phyloP scores from a whole-genome alignment of 2,113 vertebrate species.

The Hyla sarda region DNA sequence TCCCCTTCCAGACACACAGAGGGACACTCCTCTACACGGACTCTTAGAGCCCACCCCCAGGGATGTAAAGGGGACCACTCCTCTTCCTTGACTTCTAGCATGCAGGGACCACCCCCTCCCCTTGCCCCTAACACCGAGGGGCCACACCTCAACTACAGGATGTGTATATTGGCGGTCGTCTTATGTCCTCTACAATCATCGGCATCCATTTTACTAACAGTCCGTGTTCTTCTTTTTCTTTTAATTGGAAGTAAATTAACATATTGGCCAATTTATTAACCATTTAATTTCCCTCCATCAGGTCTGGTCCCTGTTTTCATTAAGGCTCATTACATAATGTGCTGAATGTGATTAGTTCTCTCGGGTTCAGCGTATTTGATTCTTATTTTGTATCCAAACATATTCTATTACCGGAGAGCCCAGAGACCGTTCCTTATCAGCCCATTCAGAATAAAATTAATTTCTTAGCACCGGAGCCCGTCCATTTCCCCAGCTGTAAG shows the following conservation, averaged over 20 bases:
- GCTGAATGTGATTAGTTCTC: slow-evolving; percentile 16
- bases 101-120: no score
- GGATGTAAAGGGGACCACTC: no score
- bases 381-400: slow-evolving; percentile 62
- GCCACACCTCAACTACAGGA: no score
- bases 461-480: slow-evolving; percentile 59
- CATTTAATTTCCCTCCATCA: neutral
- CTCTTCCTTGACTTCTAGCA: no score
- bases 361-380: slow-evolving; percentile 51
- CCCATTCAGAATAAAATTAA: slow-evolving; percentile 66
- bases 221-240: no score
- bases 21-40: no score
- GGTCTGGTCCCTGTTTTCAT: neutral
- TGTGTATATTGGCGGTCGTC: no score
- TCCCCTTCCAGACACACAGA: no score
- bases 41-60: no score
- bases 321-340: neutral
- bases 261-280: neutral
- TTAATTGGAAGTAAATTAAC: neutral
- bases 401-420: slow-evolving; percentile 65
- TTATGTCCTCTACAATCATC: no score
- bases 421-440: slow-evolving; percentile 58
- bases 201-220: no score
- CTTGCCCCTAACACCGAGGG: no score
- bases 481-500: slow-evolving; percentile 61